phyloP scores from a whole-genome alignment of 2,113 vertebrate species.

The Passerina amoena region DNA sequence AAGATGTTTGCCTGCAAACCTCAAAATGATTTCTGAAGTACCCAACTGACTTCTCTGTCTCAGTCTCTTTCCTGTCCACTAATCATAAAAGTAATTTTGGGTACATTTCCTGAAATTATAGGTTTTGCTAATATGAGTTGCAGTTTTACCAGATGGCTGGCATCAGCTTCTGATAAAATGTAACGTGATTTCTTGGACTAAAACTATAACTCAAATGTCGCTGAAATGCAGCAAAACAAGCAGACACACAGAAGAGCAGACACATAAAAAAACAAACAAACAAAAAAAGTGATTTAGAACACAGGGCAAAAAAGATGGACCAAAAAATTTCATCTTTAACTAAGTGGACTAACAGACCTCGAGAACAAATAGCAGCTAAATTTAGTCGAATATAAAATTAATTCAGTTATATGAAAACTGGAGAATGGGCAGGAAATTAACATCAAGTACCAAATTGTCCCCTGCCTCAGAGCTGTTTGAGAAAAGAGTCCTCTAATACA shows the following conservation, averaged over 20 bases:
- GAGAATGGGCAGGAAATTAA: not conserved
- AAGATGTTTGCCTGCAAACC: constrained; percentile 26
- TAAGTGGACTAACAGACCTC: not conserved
- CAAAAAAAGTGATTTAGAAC: not conserved
- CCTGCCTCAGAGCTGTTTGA: not conserved
- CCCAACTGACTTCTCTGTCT: constrained; percentile 13
- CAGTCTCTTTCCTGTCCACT: constrained; percentile 3
- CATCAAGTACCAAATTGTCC: not conserved
- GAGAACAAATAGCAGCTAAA: not conserved
- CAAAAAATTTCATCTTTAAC: not conserved
- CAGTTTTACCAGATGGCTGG: constrained; percentile 30
- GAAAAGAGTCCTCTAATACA: not conserved
- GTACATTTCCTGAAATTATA: constrained; percentile 25
- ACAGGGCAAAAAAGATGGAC: not conserved
- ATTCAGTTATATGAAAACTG: not conserved
- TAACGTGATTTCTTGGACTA: constrained; percentile 12
- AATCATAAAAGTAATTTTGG: constrained; percentile 37
- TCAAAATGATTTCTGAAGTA: constrained; percentile 27
- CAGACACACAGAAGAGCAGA: not conserved
- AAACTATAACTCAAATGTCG: not conserved
- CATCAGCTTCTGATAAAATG: constrained; percentile 23
- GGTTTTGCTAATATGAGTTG: constrained; percentile 3
- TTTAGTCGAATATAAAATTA: not conserved
- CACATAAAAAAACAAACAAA: not conserved
- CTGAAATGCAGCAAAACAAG: not conserved